A percentile compares a stretch with the other conserved stretches of the same genome.
Conservation (phyloP, 2,888 invertebrate genomes). For the Pachydiplax longipennis region DNA sequence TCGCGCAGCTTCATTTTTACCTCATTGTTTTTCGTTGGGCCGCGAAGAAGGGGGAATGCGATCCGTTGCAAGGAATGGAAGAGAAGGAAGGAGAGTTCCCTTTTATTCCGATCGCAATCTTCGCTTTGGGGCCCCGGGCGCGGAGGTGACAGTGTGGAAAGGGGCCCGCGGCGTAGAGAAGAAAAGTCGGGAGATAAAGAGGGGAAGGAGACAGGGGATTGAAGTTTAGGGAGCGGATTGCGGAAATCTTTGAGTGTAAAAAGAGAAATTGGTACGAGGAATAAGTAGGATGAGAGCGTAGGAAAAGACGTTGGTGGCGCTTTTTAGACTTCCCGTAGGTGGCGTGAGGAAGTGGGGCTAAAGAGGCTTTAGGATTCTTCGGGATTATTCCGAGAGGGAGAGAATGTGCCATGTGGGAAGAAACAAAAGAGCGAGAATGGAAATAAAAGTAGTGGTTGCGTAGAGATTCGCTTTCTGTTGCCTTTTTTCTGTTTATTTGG, state of each 20-base stretch:
- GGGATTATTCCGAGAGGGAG: not conserved
- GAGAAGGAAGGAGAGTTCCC: not conserved
- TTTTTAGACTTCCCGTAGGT: not conserved
- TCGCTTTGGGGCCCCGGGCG: not conserved
- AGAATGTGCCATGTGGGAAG: not conserved
- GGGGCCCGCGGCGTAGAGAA: not conserved
- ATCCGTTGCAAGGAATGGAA: not conserved
- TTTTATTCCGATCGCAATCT: conserved; percentile 1
- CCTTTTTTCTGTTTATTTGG: not conserved
- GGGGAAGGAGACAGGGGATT: not conserved
- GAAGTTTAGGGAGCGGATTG: not conserved
- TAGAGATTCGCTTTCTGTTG: not conserved
- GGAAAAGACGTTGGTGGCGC: not conserved
- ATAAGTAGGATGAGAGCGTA: not conserved
- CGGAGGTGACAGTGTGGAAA: not conserved
- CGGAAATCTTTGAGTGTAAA: not conserved
- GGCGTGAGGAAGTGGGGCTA: not conserved
- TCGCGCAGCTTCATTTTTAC: not conserved
- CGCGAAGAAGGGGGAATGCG: not conserved
- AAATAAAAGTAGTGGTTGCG: not conserved
- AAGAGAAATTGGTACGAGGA: not conserved
- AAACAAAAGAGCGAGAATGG: not conserved
- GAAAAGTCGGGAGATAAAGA: not conserved
- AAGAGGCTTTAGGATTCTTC: not conserved
- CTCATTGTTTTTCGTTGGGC: not conserved